These are phyloP conservation scores for Sebastes hopkinsi DNA, from an alignment of 2,797 vertebrate species.

Conservation along the genomic window DNA sequence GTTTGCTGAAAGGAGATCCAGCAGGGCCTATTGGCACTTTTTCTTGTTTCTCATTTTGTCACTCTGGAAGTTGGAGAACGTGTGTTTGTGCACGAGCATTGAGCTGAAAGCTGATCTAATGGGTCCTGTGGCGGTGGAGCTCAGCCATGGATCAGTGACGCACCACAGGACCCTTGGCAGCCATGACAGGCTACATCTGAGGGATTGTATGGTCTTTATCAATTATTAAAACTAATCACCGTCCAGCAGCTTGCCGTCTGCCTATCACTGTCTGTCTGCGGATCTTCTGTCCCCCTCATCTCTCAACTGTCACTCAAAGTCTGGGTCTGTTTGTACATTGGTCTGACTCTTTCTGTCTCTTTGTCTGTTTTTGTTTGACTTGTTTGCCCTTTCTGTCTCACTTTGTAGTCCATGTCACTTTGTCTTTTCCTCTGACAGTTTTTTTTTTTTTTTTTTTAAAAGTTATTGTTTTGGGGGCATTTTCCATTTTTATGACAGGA, in stretches of 20 bases:
- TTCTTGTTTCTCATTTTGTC: slow-evolving; percentile 13
- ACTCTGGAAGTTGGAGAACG: slow-evolving; percentile 17
- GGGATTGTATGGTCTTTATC: slow-evolving; percentile 73
- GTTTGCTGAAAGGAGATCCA: slow-evolving; percentile 4
- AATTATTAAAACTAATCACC: slow-evolving; percentile 81
- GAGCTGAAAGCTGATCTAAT: slow-evolving; percentile 70
- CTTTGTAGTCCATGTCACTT: neutral
- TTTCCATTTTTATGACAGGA: too few species aligned
- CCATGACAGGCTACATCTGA: slow-evolving; percentile 74
- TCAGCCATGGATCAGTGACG: slow-evolving; percentile 61
- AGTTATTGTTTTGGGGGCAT: too few species aligned
- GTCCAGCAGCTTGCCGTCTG: slow-evolving; percentile 45
- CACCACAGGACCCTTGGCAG: slow-evolving; percentile 68
- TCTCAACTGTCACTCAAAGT: slow-evolving; percentile 22
- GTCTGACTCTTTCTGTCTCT: neutral
- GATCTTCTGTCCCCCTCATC: slow-evolving; percentile 9
- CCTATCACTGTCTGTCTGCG: slow-evolving; percentile 35
- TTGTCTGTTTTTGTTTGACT: slow-evolving; percentile 18
- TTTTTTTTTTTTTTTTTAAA: too few species aligned
- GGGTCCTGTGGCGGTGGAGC: slow-evolving; percentile 40
- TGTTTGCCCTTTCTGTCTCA: neutral
- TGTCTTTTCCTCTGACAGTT: neutral
- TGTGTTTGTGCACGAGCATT: slow-evolving; percentile 14
- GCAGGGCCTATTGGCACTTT: neutral
- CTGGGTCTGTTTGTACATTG: slow-evolving; percentile 6